Evolutionary conservation across 1,140 invertebrate species (phyloP).

Genomic region (Papilio aristodemus): DNA sequence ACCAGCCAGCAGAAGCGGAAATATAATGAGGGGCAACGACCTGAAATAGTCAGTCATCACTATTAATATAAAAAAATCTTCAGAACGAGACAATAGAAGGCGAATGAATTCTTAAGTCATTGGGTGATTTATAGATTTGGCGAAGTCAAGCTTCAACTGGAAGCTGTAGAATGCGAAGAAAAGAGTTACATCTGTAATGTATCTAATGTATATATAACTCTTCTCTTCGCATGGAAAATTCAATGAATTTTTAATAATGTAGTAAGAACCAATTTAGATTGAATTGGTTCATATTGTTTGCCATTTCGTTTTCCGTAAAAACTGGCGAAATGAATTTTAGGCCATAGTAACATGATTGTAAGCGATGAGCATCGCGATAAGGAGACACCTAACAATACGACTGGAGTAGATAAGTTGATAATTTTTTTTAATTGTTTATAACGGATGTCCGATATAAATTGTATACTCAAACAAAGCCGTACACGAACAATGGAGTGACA

Average conservation of each 20-base stretch:
- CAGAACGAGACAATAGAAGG: no score
- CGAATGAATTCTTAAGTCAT: no score
- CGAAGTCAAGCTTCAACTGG: no score
- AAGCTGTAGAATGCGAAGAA: no score
- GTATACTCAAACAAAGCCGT: slow-evolving; percentile 19
- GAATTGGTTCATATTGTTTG: no score
- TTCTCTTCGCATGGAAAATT: no score
- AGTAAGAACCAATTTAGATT: no score
- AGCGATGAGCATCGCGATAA: neutral
- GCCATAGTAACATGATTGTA: neutral
- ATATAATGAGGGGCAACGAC: slow-evolving; percentile 86
- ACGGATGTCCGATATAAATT: slow-evolving; percentile 20
- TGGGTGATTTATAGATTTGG: no score
- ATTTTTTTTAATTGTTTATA: slow-evolving; percentile 7
- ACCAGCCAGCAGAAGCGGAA: slow-evolving; percentile 93
- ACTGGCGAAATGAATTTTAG: neutral
- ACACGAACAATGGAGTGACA: neutral
- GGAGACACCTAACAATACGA: neutral
- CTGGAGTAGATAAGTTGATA: slow-evolving; percentile 14
- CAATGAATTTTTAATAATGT: no score
- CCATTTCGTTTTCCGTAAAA: no score
- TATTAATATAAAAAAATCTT: neutral
- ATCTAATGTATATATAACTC: no score
- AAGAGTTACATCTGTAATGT: no score
- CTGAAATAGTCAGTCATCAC: slow-evolving; percentile 45